Percentiles rank a stretch among this genome's conserved stretches.
Evolutionary conservation across 2,888 invertebrate species (phyloP).

Genomic region (Eilema sororculum): DNA sequence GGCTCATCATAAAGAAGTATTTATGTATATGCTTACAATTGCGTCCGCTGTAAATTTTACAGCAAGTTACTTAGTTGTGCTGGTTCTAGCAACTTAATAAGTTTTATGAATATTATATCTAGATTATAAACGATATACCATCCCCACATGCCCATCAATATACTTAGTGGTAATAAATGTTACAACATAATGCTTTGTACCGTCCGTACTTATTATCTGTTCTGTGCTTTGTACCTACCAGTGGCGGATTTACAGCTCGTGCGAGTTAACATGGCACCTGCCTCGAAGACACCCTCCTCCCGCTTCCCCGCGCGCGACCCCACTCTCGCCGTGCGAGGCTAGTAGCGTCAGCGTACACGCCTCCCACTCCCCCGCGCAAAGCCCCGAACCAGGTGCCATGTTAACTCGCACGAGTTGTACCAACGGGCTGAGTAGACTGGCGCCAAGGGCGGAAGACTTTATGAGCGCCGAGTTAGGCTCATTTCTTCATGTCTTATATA

Average conservation of each 20-base stretch:
- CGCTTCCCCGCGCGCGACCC: no score
- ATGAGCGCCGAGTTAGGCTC: neutral
- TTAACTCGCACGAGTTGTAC: no score
- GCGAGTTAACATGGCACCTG: no score
- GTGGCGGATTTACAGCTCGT: neutral
- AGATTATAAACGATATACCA: conserved; percentile 26
- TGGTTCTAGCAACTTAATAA: conserved; percentile 31
- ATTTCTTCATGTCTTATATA: neutral
- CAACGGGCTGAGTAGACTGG: no score
- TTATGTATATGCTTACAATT: conserved; percentile 4
- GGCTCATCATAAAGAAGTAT: neutral
- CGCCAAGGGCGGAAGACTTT: no score
- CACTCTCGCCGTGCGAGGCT: no score
- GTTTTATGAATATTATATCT: conserved; percentile 25
- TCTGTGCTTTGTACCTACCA: neutral
- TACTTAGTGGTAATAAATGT: conserved; percentile 27
- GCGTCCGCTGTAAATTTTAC: conserved; percentile 11
- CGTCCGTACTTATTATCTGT: no score
- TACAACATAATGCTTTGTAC: conserved; percentile 22
- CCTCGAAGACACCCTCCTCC: no score
- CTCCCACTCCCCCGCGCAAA: no score
- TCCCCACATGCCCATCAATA: conserved; percentile 18
- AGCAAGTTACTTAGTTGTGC: neutral
- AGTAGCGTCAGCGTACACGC: no score
- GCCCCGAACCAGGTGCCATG: no score